phyloP scores from a whole-genome alignment of 2,888 invertebrate species.

The Horisme vitalbata region DNA sequence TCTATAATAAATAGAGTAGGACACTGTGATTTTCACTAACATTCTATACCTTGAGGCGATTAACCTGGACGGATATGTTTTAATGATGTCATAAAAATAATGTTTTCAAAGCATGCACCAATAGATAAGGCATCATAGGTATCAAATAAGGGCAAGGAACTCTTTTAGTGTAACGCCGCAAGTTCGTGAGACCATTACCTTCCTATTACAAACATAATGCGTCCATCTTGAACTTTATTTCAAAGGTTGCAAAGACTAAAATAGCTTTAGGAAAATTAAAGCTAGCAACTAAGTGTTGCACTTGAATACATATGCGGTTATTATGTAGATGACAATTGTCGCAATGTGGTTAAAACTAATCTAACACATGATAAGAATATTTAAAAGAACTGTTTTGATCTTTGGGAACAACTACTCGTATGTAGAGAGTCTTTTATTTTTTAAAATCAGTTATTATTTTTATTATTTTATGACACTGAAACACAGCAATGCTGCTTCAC shows the following conservation, averaged over 20 bases:
- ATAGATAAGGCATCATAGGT: slow-evolving; percentile 40
- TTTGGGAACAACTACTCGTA: too few relatives aligned
- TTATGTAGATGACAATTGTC: slow-evolving; percentile 73
- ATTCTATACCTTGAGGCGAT: too few relatives aligned
- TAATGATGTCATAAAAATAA: slow-evolving; percentile 43
- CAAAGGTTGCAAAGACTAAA: slow-evolving; percentile 35
- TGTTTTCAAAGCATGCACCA: slow-evolving; percentile 52
- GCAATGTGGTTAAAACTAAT: slow-evolving; percentile 57
- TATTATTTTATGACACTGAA: too few relatives aligned
- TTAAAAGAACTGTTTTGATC: slow-evolving; percentile 21
- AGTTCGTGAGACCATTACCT: slow-evolving; percentile 61
- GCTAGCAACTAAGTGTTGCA: slow-evolving; percentile 51
- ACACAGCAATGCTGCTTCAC: too few relatives aligned
- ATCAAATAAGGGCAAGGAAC: slow-evolving; percentile 45
- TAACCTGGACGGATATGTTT: too few relatives aligned
- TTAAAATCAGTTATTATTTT: too few relatives aligned
- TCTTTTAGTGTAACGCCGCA: slow-evolving; percentile 51
- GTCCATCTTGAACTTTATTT: slow-evolving; percentile 36
- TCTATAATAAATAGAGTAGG: too few relatives aligned
- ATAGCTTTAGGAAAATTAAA: slow-evolving; percentile 5
- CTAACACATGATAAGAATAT: slow-evolving; percentile 50
- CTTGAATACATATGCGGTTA: slow-evolving; percentile 75
- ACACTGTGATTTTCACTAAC: too few relatives aligned
- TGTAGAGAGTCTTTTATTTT: too few relatives aligned
- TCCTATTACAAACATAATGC: slow-evolving; percentile 33